Evolutionary conservation across 2,888 invertebrate genomes (phyloP).

Genomic region (Diabrotica balteata): DNA sequence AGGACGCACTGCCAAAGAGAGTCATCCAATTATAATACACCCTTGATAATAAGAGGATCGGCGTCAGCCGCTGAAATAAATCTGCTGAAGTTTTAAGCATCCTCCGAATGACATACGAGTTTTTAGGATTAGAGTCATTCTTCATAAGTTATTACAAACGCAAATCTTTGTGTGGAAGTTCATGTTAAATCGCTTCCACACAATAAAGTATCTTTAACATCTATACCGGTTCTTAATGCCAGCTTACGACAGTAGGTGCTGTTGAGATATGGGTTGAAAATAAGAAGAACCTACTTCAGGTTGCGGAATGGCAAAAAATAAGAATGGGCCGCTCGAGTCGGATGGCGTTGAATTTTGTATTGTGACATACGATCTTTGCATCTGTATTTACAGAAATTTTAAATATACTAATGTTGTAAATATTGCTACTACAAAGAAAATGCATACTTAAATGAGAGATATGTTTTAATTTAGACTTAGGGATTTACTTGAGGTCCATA

Average conservation of each 20-base stretch:
- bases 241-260: conserved; percentile 42
- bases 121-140: conserved; percentile 52
- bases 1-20: neutral
- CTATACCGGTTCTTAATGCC: conserved; percentile 46
- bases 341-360: too few relatives aligned
- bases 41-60: neutral
- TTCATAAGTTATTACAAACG: conserved; percentile 49
- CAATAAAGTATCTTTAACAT: conserved; percentile 49
- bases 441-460: too few relatives aligned
- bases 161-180: conserved; percentile 54
- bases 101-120: conserved; percentile 50
- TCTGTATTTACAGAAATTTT: too few relatives aligned
- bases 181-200: conserved; percentile 54
- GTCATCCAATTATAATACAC: neutral
- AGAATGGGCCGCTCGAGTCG: too few relatives aligned
- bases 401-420: too few relatives aligned
- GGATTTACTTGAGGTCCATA: too few relatives aligned
- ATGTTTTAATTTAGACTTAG: too few relatives aligned
- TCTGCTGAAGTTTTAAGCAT: conserved; percentile 55
- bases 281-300: conserved; percentile 6
- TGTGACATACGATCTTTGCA: too few relatives aligned
- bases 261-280: conserved; percentile 43
- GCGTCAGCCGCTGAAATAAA: conserved; percentile 38
- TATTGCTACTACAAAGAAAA: too few relatives aligned
- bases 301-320: too few relatives aligned